phyloP scores from a whole-genome alignment of 2,888 invertebrate genomes.

The Bursaphelenchus okinawaensis region DNA sequence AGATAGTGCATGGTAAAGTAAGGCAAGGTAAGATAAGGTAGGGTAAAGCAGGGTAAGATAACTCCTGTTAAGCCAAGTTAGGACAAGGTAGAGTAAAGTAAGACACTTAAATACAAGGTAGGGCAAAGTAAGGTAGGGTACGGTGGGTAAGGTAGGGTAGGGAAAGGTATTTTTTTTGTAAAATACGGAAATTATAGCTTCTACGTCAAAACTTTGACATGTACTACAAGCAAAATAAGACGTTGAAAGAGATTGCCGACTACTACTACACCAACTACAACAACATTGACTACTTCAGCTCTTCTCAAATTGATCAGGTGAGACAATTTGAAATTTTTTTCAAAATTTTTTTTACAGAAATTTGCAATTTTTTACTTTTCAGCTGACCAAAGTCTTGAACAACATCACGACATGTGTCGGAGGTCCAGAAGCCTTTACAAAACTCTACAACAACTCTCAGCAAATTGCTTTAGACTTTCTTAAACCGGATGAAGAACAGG shows the following conservation, averaged over 20 bases:
- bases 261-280: constrained; percentile 11
- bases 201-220: neutral
- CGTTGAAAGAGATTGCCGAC: constrained; percentile 6
- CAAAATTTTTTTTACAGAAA: neutral
- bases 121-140: too few species aligned
- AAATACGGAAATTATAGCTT: too few species aligned
- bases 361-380: neutral
- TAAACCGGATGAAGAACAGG: constrained; percentile 2
- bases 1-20: too few species aligned
- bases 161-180: too few species aligned
- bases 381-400: neutral
- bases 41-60: too few species aligned
- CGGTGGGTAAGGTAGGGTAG: too few species aligned
- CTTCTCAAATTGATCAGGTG: constrained; percentile 2
- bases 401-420: neutral
- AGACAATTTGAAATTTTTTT: neutral
- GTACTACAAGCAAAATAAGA: constrained; percentile 11
- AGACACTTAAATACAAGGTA: too few species aligned
- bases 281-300: constrained; percentile 6
- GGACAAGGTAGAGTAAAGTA: too few species aligned
- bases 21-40: too few species aligned
- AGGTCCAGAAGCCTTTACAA: neutral
- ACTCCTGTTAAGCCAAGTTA: too few species aligned
- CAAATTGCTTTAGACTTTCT: constrained; percentile 8
- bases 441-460: neutral